Evolutionary conservation across 2,888 invertebrate genomes (phyloP), one percentile per base, ranked within the genome.

Genomic region (Diarsia mendica): DNA sequence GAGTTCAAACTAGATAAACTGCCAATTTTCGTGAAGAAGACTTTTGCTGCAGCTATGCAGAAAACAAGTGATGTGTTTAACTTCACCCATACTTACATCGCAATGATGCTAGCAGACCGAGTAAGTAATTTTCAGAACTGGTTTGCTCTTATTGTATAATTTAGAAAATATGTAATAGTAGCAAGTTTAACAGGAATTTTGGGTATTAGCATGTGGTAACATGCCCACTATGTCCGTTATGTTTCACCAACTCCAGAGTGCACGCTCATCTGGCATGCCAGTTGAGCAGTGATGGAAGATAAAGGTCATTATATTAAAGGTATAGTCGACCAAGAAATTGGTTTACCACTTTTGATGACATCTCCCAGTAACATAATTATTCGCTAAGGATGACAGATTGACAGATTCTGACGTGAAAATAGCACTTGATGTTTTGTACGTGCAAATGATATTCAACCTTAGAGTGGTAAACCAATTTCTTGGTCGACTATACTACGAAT

Each of bases 51-150:
- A 53, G 83, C 93, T 0, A 51, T 93, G 1, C 78, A 86, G 63
- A 90, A 88, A 67, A 92, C 89, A 33, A 87, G 89, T 66, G 89
- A 91, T 23, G 60, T 92, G 6, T 93, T 93, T 76, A 84, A 84
- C 23, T 93, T 91, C 39, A 85, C 92, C 0, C 90, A 93, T 75
- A 71, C 75, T 60, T 94, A 89, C 69, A 86, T 95, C 11, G 85
- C 92, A 3, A 72, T 87, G 78, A 86, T 92, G 84, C 82, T 95
- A 61, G 85, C 80, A 49, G 88, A 90, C 49, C 81, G 86, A 61
- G 95, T 95, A 67, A 69, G 76, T 80, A 83, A 51, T 39, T 53
- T 71, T n/a, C 28, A 53, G 13, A 18, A 46, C 44, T 8, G 39
- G 1, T 13, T 28, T 3, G 10, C 8, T 23, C 4, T 44, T 28